A percentile compares a stretch with the other conserved stretches of the same genome.
phyloP scores from a whole-genome alignment of 2,113 vertebrate species.

The Esox niger region DNA sequence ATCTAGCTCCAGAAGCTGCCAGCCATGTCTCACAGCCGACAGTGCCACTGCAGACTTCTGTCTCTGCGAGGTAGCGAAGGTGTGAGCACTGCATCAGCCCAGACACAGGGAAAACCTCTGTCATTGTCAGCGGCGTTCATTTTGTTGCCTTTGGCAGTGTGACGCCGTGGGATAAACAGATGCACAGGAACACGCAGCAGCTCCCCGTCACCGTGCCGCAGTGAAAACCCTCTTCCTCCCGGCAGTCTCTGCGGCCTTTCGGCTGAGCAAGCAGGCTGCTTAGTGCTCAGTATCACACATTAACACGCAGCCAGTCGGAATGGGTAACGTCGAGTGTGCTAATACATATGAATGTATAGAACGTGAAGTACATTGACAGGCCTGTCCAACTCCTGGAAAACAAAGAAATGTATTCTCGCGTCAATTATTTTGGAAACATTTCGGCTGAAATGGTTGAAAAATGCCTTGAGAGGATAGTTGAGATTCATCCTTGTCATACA shows the following conservation, averaged over 20 bases:
- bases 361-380: too few species aligned
- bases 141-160: slow-evolving; percentile 60
- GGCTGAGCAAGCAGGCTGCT: slow-evolving; percentile 15
- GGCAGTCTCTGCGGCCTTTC: slow-evolving; percentile 11
- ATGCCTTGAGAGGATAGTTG: too few species aligned
- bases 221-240: slow-evolving; percentile 17
- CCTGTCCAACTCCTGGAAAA: too few species aligned
- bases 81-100: slow-evolving; percentile 41
- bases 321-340: neutral
- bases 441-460: too few species aligned
- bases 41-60: slow-evolving; percentile 23
- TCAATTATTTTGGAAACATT: too few species aligned
- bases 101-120: slow-evolving; percentile 47
- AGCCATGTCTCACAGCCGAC: slow-evolving; percentile 22
- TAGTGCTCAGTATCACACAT: neutral
- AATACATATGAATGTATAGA: too few species aligned
- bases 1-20: slow-evolving; percentile 19
- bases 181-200: slow-evolving; percentile 54
- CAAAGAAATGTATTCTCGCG: too few species aligned
- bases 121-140: slow-evolving; percentile 56
- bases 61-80: slow-evolving; percentile 9
- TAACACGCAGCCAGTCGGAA: neutral
- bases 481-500: too few species aligned
- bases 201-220: slow-evolving; percentile 21
- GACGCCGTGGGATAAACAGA: slow-evolving; percentile 62